Conservation (phyloP, 2,888 invertebrate species). For the Theretra japonica region DNA sequence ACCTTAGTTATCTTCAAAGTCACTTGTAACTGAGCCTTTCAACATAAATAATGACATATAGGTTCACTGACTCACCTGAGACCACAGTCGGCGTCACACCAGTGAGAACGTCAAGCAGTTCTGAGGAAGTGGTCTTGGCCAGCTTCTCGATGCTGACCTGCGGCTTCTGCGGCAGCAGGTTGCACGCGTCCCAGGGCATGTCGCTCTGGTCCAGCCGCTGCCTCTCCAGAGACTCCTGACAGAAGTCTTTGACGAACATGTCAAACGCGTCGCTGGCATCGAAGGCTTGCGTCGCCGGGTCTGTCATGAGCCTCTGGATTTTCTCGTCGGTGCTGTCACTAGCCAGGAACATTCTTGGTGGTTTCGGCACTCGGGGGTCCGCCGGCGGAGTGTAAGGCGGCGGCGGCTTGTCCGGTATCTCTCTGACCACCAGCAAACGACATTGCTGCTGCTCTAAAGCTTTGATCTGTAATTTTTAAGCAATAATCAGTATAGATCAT, state of each 20-base stretch:
- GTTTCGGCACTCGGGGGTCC: conserved; percentile 52
- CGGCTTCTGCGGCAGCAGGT: conserved; percentile 64
- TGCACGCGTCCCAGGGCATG: conserved; percentile 73
- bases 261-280: conserved; percentile 62
- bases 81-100: conserved; percentile 59
- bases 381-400: conserved; percentile 77
- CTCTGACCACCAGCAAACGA: conserved; percentile 70
- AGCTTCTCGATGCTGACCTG: conserved; percentile 51
- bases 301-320: conserved; percentile 50
- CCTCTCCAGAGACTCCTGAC: conserved; percentile 59
- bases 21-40: too few relatives aligned
- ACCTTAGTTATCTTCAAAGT: too few relatives aligned
- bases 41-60: too few relatives aligned
- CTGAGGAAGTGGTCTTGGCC: conserved; percentile 51
- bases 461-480: conserved; percentile 63
- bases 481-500: too few relatives aligned
- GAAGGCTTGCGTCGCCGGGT: conserved; percentile 35
- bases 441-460: conserved; percentile 77
- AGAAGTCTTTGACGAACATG: conserved; percentile 67
- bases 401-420: conserved; percentile 80
- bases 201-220: conserved; percentile 58
- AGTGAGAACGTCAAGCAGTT: conserved; percentile 63
- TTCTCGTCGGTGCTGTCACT: conserved; percentile 55
- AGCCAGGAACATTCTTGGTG: conserved; percentile 55
- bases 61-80: conserved; percentile 55